Conservation (phyloP, 2,888 invertebrate species). For the Plagodis dolabraria region DNA sequence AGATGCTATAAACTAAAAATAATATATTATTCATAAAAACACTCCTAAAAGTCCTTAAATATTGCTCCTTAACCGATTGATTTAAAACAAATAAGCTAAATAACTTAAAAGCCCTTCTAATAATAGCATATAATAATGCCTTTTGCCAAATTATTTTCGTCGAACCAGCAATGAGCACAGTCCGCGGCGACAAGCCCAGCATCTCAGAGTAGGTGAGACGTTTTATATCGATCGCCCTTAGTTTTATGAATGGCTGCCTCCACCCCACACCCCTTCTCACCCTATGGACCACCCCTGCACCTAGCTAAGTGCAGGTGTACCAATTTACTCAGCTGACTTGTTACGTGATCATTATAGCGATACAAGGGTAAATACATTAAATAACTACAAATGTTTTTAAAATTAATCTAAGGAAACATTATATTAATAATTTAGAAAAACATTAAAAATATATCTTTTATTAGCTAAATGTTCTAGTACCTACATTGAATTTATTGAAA, state of each 20-base stretch:
- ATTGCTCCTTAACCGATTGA: too few species aligned
- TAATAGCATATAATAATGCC: too few species aligned
- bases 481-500: too few species aligned
- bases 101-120: too few species aligned
- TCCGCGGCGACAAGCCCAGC: slow-evolving; percentile 18
- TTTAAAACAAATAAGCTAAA: too few species aligned
- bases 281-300: slow-evolving; percentile 31
- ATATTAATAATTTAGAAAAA: too few species aligned
- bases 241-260: slow-evolving; percentile 78
- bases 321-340: slow-evolving; percentile 65
- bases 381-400: slow-evolving; percentile 1
- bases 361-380: slow-evolving; percentile 48
- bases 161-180: neutral
- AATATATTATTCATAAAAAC: too few species aligned
- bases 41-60: too few species aligned
- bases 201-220: slow-evolving; percentile 49
- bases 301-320: slow-evolving; percentile 38
- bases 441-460: too few species aligned
- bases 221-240: slow-evolving; percentile 74
- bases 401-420: neutral
- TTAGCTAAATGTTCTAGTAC: too few species aligned
- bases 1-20: too few species aligned
- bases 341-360: slow-evolving; percentile 55
- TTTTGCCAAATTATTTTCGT: neutral
- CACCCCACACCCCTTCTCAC: slow-evolving; percentile 40